These are phyloP conservation scores for Ursus arctos DNA, from an alignment of 2,113 vertebrate genomes.

Conservation along the genomic window DNA sequence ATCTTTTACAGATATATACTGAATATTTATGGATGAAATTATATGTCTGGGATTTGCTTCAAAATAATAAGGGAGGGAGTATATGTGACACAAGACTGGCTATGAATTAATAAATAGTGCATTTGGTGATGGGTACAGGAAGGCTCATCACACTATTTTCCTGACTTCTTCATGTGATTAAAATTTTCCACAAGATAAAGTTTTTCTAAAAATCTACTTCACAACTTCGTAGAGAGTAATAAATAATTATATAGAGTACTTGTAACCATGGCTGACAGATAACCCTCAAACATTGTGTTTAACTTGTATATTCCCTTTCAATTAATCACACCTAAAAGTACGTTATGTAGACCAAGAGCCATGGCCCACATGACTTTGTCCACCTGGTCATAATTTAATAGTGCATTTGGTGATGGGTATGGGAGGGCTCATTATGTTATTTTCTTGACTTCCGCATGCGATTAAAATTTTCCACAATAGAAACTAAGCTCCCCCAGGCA, in stretches of 20 bases:
- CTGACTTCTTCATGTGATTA: neutral
- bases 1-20: neutral
- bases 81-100: neutral
- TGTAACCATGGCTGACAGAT: neutral
- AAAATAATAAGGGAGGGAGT: neutral
- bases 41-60: neutral
- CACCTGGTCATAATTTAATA: neutral
- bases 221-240: neutral
- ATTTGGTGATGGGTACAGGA: neutral
- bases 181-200: neutral
- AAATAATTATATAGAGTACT: neutral
- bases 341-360: neutral
- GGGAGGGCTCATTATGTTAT: neutral
- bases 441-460: neutral
- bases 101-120: neutral
- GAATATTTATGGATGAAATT: neutral
- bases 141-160: neutral
- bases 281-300: neutral
- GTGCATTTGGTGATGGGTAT: neutral
- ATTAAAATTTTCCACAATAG: neutral
- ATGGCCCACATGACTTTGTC: neutral
- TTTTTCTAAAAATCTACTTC: neutral
- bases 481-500: neutral
- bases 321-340: neutral
- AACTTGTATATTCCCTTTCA: neutral